Conservation (phyloP, 2,888 invertebrate genomes). For the Lochmaea capreae region DNA sequence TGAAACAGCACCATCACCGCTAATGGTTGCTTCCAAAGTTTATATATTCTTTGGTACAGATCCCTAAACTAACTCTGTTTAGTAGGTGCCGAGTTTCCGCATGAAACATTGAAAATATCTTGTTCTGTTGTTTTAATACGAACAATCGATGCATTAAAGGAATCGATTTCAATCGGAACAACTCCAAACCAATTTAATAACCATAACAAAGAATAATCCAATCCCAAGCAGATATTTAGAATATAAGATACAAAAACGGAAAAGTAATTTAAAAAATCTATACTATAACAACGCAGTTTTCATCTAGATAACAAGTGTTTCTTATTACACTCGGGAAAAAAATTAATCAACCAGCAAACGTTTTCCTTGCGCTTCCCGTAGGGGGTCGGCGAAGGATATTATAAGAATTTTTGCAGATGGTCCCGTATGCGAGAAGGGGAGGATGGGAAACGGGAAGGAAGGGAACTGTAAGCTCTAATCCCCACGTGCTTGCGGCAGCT, state of each 20-base stretch:
- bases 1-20: too few relatives aligned
- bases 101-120: too few relatives aligned
- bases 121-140: too few relatives aligned
- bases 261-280: constrained; percentile 7
- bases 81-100: too few relatives aligned
- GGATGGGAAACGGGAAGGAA: constrained; percentile 22
- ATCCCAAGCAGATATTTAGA: background rate
- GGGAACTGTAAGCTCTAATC: constrained; percentile 50
- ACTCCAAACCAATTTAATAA: background rate
- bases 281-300: background rate
- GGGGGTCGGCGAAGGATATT: constrained; percentile 33
- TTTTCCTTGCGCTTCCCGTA: constrained; percentile 27
- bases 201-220: background rate
- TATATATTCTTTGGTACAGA: too few relatives aligned
- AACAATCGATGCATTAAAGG: too few relatives aligned
- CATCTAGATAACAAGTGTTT: constrained; percentile 20
- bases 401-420: constrained; percentile 49
- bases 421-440: constrained; percentile 45
- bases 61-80: too few relatives aligned
- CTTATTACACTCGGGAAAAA: constrained; percentile 30
- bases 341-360: constrained; percentile 30
- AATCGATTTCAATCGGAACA: background rate
- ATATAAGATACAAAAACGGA: background rate
- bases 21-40: too few relatives aligned
- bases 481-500: constrained; percentile 63